Evolutionary conservation across 2,888 invertebrate species (phyloP).

Genomic region (Hemithea aestivaria): DNA sequence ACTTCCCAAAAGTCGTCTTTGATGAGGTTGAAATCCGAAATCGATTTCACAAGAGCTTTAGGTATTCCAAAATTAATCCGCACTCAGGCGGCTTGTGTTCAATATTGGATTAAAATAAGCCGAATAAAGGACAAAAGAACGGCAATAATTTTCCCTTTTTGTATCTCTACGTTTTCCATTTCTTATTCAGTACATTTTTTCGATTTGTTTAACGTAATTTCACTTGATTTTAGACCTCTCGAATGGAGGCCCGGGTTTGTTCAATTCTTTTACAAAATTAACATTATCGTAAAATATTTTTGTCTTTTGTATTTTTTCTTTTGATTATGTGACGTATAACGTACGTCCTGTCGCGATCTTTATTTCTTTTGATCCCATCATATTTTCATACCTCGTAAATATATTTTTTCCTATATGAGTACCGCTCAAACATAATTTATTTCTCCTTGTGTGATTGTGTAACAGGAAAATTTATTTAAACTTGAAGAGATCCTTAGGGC

Average conservation of each 20-base stretch:
- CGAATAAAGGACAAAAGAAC: constrained; percentile 35
- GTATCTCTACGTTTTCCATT: constrained; percentile 33
- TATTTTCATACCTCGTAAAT: constrained; percentile 5
- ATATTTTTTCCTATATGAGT: constrained; percentile 6
- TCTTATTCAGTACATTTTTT: constrained; percentile 33
- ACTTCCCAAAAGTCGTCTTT: constrained; percentile 2
- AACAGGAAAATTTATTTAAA: background rate
- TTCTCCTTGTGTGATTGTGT: background rate
- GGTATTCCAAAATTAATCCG: constrained; percentile 22
- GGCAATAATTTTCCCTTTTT: constrained; percentile 40
- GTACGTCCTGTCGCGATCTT: constrained; percentile 5
- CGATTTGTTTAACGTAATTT: constrained; percentile 47
- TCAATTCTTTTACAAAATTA: constrained; percentile 34
- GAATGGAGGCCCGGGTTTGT: constrained; percentile 30
- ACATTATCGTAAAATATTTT: constrained; percentile 19
- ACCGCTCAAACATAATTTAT: constrained; percentile 1
- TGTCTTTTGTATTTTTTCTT: constrained; percentile 15
- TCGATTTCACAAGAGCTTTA: constrained; percentile 11
- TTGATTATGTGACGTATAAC: constrained; percentile 17
- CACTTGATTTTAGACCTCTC: constrained; percentile 49
- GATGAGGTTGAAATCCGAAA: constrained; percentile 8
- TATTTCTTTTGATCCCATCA: constrained; percentile 16
- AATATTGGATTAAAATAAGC: constrained; percentile 43
- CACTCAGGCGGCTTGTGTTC: constrained; percentile 22
- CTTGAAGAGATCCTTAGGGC: too few species aligned